Base-by-base conservation (phyloP, 2,113 vertebrate species). In the Onychostruthus taczanowskii region DNA sequence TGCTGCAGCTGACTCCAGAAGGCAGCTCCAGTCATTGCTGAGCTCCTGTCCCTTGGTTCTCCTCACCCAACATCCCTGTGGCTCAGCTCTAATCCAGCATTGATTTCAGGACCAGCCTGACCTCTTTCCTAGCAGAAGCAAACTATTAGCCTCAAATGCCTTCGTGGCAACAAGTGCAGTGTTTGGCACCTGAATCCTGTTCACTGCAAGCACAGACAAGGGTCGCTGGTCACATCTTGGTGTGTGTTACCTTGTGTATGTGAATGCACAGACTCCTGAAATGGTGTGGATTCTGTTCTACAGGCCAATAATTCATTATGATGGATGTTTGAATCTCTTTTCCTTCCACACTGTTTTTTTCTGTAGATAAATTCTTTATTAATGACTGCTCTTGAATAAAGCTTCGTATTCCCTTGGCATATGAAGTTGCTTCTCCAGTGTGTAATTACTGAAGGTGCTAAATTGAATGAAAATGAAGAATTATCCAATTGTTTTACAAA, bases 161-260 rank as follows among this genome's bases (percentile, higher is more conserved):
- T 1, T 16, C 1, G 13, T 43, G 39, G 23, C 66, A 62, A 23
- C 66, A 56, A 53, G 26, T 47, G 27, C 21, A 11, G 56, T 50
- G 58, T 41, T 92, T 75, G 67, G 35, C 59, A 55, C 33, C 63
- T 74, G 50, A 35, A 39, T 33, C 11, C 23, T 28, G 21, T 15
- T 62, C 9, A 4, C 13, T 56, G 69, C 52, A 61, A 61, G 62
- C 41, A 75, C 39, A 53, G n/a, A 20, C 16, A 5, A 6, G 49
- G n/a, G 39, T 75, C 37, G 11, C 62, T 66, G 53, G n/a, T 43
- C 17, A 22, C 0, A 0, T 33, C 53, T 53, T 9, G 80, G 21
- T 30, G 27, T 16, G 3, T 0, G 7, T 39, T 52, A 49, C 31
- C 7, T 4, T 0, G 0, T 59, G 67, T 14, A 8, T 20, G 47